Evolutionary conservation across 2,888 invertebrate genomes (phyloP), one percentile per base, ranked within the genome.

Genomic region (Andrena bicolor): DNA sequence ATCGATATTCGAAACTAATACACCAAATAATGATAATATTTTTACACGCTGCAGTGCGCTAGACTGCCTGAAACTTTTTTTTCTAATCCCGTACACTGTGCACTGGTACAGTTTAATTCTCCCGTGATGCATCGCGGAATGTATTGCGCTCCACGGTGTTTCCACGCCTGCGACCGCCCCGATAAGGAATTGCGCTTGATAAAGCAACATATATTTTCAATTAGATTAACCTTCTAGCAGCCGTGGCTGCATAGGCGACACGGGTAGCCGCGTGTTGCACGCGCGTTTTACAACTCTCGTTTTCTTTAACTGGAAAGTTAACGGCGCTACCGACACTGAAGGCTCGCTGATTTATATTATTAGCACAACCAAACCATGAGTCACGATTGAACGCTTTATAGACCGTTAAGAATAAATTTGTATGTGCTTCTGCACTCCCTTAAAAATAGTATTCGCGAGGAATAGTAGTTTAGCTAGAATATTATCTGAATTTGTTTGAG

Each of bases 131-230:
- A 7, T 26, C 5, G 13, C 2, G 41, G 23, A 32, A 64, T 76
- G 72, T 65, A 76, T 73, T 49, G 48, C 48, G 48, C 53, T 35
- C 48, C 48, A 28, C 41, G 58, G 58, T 65, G 58, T 74, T 65
- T 73, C 74, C 56, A 58, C 56, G 76, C 20, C 56, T 28, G 74
- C 53, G 75, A 65, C 76, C 32, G 64, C 1, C 32, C 16, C 35
- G 75, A 76, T 76, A 76, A 65, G 76, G 64, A 58, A 49, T 53
- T 74, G 32, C 76, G 58, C 49, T 65, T 64, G 76, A 76, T 76
- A 74, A 76, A 32, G 32, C 76, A 48, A 65, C 76, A 76, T 49
- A 72, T 65, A 76, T 74, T 76, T 65, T 65, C 76, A 76, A 76
- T 76, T 76, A 76, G 76, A 76, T 74, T 49, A 76, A 73, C 49